Evolutionary conservation across 2,888 invertebrate genomes (phyloP).

Genomic region (Athrips mouffetella): DNA sequence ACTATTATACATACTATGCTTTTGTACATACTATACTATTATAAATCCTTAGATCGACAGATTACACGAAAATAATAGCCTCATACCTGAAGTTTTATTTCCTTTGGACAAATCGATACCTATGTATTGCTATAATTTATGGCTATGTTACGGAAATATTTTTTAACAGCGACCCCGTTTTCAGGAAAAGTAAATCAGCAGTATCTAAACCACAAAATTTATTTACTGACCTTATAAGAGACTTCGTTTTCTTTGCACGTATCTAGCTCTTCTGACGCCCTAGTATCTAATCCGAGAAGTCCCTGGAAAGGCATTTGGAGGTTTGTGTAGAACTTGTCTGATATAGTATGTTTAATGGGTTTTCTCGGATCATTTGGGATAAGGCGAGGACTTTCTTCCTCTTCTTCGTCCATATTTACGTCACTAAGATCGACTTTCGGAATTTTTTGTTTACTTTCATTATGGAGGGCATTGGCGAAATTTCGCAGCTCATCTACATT

Average conservation of each 20-base stretch:
- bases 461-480: slow-evolving; percentile 63
- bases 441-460: slow-evolving; percentile 50
- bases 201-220: slow-evolving; percentile 5
- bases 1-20: too few species aligned
- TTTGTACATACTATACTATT: too few species aligned
- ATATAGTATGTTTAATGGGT: slow-evolving; percentile 31
- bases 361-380: slow-evolving; percentile 37
- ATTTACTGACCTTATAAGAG: slow-evolving; percentile 66
- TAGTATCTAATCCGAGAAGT: slow-evolving; percentile 46
- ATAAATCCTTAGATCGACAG: too few species aligned
- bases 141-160: too few species aligned
- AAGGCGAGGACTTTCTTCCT: slow-evolving; percentile 53
- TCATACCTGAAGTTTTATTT: too few species aligned
- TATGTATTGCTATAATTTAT: too few species aligned
- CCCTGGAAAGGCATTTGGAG: slow-evolving; percentile 62
- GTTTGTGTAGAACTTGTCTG: slow-evolving; percentile 65
- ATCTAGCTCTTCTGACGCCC: slow-evolving; percentile 20
- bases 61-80: too few species aligned
- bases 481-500: slow-evolving; percentile 67
- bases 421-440: slow-evolving; percentile 83
- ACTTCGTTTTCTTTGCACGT: slow-evolving; percentile 65
- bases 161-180: not conserved
- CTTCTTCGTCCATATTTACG: slow-evolving; percentile 84
- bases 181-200: slow-evolving; percentile 4
- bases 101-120: too few species aligned